Base-by-base conservation (phyloP, 2,888 invertebrate genomes). In the Orthosia incerta region DNA sequence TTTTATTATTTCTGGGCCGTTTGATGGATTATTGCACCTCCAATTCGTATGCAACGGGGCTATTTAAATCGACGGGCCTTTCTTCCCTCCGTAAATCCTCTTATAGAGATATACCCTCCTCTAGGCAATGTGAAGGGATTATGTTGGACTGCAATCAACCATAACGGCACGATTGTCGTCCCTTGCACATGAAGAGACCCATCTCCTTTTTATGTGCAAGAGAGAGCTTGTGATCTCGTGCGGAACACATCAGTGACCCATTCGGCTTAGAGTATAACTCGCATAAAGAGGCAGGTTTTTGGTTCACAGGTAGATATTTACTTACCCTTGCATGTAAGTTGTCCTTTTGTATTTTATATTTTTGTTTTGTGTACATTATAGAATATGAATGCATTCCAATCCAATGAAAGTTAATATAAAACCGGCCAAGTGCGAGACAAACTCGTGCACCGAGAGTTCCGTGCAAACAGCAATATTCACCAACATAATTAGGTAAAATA, bases 151-250 rank as follows among this genome's bases (percentile, higher is more conserved):
- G 39, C 59, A 60, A 75, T 75, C 51, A 53, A 68, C 15, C 26
- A 39, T 60, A 55, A 74, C 39, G 48, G 60, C 59, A 20, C 68
- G 39, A 60, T 76, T 76, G 68, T 60, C 51, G 23, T 66, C 67
- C 39, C 48, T 51, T 60, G 53, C 26, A 68, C 26, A 53, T 60
- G 68, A 76, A 76, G 15, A 18, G 39, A 9, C 39, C 39, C 39
- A 7, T 39, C 39, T 39, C 9, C 9, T 39, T 39, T 9, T 39
- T 39, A 39, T 39, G 39, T 39, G 39, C 39, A 9, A 39, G n/a
- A 46, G 23, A 20, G 51, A n/a, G 20, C 7, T 48, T 5, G 39
- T n/a, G n/a, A 69, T 9, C 39, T 76, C 68, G 9, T 26, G 68
- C 48, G 46, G 53, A 76, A 68, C 53, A 48, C 31, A 71, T 61